These are phyloP conservation scores for Corydoras maculifer DNA, from an alignment of 2,113 vertebrate genomes.

Conservation along the genomic window DNA sequence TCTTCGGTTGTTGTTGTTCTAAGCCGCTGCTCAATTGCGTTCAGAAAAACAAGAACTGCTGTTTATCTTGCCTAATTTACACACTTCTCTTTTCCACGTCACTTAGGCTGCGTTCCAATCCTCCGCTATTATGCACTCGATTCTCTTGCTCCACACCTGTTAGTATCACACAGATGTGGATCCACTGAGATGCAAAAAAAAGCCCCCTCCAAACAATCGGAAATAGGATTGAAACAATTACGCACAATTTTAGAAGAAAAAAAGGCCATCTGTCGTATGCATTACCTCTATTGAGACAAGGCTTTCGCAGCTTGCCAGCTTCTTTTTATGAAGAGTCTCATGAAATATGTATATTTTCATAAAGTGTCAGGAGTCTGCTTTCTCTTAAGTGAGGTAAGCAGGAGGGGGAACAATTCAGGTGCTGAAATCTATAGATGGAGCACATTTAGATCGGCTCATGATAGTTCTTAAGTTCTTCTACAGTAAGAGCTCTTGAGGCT, in stretches of 20 bases:
- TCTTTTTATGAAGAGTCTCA: conserved; percentile 40
- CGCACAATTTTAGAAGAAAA: conserved; percentile 67
- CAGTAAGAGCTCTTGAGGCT: conserved; percentile 2
- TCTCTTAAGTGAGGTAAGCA: conserved; percentile 25
- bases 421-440: conserved; percentile 26
- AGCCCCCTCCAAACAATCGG: conserved; percentile 62
- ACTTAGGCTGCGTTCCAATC: conserved; percentile 64
- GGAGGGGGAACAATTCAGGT: conserved; percentile 22
- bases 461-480: conserved; percentile 23
- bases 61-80: conserved; percentile 59
- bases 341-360: conserved; percentile 50
- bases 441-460: conserved; percentile 23
- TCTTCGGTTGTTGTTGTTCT: conserved; percentile 29
- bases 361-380: conserved; percentile 36
- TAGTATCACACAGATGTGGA: conserved; percentile 73
- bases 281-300: conserved; percentile 65
- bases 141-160: conserved; percentile 85
- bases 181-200: conserved; percentile 70
- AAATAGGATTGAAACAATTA: conserved; percentile 87
- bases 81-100: conserved; percentile 56
- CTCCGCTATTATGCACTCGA: conserved; percentile 54
- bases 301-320: conserved; percentile 42
- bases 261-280: conserved; percentile 83
- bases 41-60: conserved; percentile 67
- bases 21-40: conserved; percentile 77